Evolutionary conservation across 2,888 invertebrate genomes (phyloP), one percentile per base, ranked within the genome.

Genomic region (Lepidochitona cinerea): DNA sequence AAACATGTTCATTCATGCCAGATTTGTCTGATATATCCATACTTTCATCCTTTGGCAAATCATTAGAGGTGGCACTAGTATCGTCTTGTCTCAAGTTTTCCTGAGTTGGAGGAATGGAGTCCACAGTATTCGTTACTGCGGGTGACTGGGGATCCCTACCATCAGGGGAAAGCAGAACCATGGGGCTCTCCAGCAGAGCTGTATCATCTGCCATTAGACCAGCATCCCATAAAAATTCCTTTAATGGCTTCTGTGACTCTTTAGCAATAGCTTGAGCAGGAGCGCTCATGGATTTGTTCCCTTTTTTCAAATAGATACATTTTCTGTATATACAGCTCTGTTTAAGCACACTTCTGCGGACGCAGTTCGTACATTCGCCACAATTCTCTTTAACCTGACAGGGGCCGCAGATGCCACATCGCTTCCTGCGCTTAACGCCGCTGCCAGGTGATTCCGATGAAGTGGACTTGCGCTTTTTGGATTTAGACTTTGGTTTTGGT

Each of bases 331-430:
- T 83, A 75, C 87, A 87, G 6, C 86, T 85, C 75, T 87, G 87
- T 74, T 87, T 87, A 9, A 87, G 76, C 0, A 87, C 85, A 72
- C 85, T 85, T 71, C 84, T 83, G 37, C 86, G 76, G 66, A 86
- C 66, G 75, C 87, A 87, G 77, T 84, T 84, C 72, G 85, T 85
- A 76, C 87, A 87, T 73, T 85, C 84, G 79, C 83, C 84, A 74
- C 87, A 87, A 69, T 87, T 86, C 68, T 86, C 84, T 67, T 87
- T 87, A 64, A 87, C 85, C 74, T 87, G 85, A 77, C 87, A 87
- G 1, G 87, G 87, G 1, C 85, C 86, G 75, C 87, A 87, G 73
- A 86, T 85, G 2, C 87, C 87, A 79, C 87, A 87, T 12, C 86
- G 73, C 9, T 84, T 79, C 5, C 87, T 73, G 9, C 87, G 76